These are phyloP conservation scores for Ictidomys tridecemlineatus DNA, from an alignment of 2,113 vertebrate species.

Conservation along the genomic window DNA sequence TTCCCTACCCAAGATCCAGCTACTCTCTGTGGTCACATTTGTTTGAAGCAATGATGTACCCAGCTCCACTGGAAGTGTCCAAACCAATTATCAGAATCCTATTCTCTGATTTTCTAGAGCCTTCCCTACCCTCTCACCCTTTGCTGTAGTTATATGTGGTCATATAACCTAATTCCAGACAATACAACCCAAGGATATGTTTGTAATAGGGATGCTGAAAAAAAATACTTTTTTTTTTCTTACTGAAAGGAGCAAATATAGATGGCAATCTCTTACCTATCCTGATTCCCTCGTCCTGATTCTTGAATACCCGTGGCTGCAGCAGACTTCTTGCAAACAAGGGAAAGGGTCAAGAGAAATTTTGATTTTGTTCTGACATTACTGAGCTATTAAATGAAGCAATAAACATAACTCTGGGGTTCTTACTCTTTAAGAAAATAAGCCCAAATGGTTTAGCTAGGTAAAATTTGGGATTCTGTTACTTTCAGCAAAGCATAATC, in stretches of 20 bases:
- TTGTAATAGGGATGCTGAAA: neutral
- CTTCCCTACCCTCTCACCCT: neutral
- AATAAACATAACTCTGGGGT: neutral
- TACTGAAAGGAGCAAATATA: conserved; percentile 20
- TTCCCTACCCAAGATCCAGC: neutral
- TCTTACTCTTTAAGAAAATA: conserved; percentile 54
- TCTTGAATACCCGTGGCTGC: neutral
- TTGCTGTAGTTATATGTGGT: neutral
- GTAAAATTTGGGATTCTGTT: neutral
- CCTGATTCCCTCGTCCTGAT: neutral
- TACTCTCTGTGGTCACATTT: neutral
- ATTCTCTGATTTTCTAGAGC: neutral
- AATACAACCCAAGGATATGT: neutral
- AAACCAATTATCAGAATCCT: neutral
- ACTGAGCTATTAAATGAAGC: neutral
- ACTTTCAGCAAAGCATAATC: neutral
- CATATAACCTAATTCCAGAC: neutral
- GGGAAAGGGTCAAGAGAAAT: neutral
- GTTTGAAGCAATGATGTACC: neutral
- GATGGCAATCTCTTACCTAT: neutral
- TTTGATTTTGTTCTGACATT: neutral
- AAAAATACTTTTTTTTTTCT: conserved; percentile 3
- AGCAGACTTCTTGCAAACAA: neutral
- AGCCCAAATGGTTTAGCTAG: conserved; percentile 15
- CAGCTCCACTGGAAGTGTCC: neutral